Percentiles rank a stretch among this genome's conserved stretches.
Conservation (phyloP, 2,888 invertebrate genomes). For the Meteorus cinctellus region DNA sequence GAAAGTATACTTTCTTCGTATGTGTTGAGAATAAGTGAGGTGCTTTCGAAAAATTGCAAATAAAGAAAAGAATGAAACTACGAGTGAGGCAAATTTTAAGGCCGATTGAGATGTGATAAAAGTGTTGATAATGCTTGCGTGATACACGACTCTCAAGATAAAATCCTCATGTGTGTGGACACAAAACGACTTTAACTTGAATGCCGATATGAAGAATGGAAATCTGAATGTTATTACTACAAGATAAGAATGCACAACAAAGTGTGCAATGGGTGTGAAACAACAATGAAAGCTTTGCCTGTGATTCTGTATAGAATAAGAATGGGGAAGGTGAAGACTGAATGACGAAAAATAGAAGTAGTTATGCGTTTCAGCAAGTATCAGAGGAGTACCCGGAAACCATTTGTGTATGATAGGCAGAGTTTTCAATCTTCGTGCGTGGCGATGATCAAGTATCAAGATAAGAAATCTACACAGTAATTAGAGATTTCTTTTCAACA, state of each 20-base stretch:
- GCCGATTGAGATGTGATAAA: neutral
- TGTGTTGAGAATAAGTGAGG: conserved; percentile 27
- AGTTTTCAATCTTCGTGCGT: neutral
- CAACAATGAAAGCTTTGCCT: neutral
- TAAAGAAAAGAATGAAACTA: conserved; percentile 10
- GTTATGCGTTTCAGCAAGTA: no score
- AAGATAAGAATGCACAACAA: conserved; percentile 57
- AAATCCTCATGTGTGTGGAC: neutral
- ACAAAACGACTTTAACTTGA: neutral
- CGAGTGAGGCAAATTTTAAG: neutral
- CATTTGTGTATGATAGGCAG: no score
- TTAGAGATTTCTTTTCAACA: neutral
- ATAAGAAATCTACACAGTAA: neutral
- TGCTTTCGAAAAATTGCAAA: conserved; percentile 15
- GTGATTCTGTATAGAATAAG: neutral
- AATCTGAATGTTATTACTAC: conserved; percentile 55
- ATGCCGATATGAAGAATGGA: conserved; percentile 21
- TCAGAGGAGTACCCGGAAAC: no score
- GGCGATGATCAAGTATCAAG: neutral
- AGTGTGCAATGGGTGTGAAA: conserved; percentile 40
- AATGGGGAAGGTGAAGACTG: neutral
- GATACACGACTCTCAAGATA: neutral
- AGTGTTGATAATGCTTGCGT: neutral
- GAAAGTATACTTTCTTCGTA: conserved; percentile 41
- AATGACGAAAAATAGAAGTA: neutral